Evolutionary conservation across 2,113 vertebrate species (phyloP), one percentile per base, ranked within the genome.

Genomic region (Ciconia boyciana): DNA sequence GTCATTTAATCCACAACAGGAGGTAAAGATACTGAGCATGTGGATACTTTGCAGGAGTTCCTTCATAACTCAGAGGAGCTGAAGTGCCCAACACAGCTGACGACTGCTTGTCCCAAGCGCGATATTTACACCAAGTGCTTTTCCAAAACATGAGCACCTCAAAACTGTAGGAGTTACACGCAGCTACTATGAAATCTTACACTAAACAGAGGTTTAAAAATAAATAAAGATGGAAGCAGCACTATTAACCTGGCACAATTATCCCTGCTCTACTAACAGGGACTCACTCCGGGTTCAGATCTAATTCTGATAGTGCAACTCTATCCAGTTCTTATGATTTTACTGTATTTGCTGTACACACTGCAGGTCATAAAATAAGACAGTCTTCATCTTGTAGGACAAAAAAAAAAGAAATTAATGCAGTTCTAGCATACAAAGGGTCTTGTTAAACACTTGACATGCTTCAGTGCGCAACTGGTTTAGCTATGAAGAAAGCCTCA

Each of bases 71-170:
- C 64, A 36, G 21, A 68, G 22, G 5, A 66, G 16, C 25, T 39
- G 52, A 68, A 70, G 16, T 4, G 11, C 43, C 31, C 52, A 58
- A 34, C 5, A 19, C 25, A 36, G n/a, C 2, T 16, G 22, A 20
- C 48, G 6, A 70, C 0, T 15, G n/a, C n/a, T n/a, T 51, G 51
- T n/a, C 74, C 52, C 65, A 57, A 46, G 9, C 1, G 7, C 21
- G 3, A 3, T 18, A 26, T 34, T 78, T 58, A 75, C 43, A 78
- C 54, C 31, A 34, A 58, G 69, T 5, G 5, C 36, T 11, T 46
- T 83, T 48, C 58, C 52, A 62, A 71, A 87, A 51, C 78, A 48
- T 1, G 1, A 46, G 39, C 39, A 57, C 26, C 25, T 32, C 31
- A 64, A 71, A 89, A 74, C 1, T 16, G 3, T 15, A 15, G 13